Conservation (phyloP, 2,113 vertebrate species). For the Elachura formosa region DNA sequence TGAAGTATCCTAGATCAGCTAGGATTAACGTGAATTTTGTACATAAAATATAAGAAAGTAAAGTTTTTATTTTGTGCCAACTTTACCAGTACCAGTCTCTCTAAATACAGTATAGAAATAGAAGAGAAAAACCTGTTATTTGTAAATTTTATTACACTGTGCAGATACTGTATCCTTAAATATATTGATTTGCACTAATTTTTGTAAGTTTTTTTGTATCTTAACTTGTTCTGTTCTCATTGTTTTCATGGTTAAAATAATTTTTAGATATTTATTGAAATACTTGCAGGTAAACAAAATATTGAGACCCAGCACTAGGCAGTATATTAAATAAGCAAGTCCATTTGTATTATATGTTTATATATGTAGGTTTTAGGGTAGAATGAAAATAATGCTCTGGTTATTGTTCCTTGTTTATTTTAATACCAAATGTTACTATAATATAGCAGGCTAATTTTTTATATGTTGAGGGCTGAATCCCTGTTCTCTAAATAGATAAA, state of each 20-base stretch:
- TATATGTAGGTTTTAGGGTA: not conserved
- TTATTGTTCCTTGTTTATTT: not conserved
- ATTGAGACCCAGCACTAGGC: not conserved
- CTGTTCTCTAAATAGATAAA: not conserved
- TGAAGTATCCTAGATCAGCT: not conserved
- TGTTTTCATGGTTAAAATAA: not conserved
- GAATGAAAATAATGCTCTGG: not conserved
- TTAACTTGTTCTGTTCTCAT: not conserved
- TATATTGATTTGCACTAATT: conserved; percentile 40
- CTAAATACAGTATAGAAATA: not conserved
- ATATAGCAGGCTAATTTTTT: not conserved
- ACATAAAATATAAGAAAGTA: not conserved
- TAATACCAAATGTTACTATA: not conserved
- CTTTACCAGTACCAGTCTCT: not conserved
- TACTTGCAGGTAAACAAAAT: not conserved
- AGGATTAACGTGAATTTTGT: not conserved
- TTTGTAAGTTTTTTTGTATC: not conserved
- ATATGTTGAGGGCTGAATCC: not conserved
- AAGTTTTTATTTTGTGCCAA: not conserved
- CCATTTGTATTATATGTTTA: not conserved
- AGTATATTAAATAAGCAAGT: not conserved
- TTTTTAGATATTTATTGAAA: not conserved
- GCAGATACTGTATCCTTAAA: not conserved
- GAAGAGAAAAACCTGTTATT: not conserved
- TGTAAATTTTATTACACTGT: not conserved